Evolutionary conservation across 2,888 invertebrate genomes (phyloP), one percentile per base, ranked within the genome.

Genomic region (Nebria salina): DNA sequence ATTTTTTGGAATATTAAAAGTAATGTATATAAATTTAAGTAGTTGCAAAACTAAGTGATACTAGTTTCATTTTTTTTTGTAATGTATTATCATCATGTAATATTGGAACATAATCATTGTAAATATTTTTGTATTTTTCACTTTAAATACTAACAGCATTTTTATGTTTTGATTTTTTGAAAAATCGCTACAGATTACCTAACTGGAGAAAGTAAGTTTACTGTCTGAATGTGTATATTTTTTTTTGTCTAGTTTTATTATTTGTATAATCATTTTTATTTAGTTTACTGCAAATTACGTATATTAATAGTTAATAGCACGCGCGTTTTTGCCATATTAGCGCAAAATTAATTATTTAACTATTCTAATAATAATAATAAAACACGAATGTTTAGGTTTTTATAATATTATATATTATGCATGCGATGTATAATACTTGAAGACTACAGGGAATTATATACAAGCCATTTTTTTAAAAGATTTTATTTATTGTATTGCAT

Each of bases 131-230:
- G 66, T 82, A 82, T 82, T 83, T 81, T 65, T 80, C 83, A 84
- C 84, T 84, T 83, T 83, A 83, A 54, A 79, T 82, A 84, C 83
- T 85, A 84, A 84, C 83, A 74, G 82, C 83, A 83, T 85, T 84
- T 84, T 82, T 83, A 83, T 83, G 82, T 84, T 85, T 83, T 83
- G 77, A 84, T 85, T 83, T 86, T 86, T 85, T 85, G 83, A 54
- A 54, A 54, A 54, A 54, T 83, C 81, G 84, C 86, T 84, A 86
- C 87, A 88, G 89, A 86, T 85, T 87, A 83, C 86, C 88, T 83
- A 88, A 85, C 86, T 89, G 89, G 89, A 89, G 86, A 85, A 88
- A 88, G 89, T 89, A 89, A 89, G 89, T 89, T 86, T 65, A 70
- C 74, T 43, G 75, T 75, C 15, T 75, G 72, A 66, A 65, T 73